Evolutionary conservation across 2,797 vertebrate species (phyloP), one percentile per base, ranked within the genome.

Genomic region (Danio choprae): DNA sequence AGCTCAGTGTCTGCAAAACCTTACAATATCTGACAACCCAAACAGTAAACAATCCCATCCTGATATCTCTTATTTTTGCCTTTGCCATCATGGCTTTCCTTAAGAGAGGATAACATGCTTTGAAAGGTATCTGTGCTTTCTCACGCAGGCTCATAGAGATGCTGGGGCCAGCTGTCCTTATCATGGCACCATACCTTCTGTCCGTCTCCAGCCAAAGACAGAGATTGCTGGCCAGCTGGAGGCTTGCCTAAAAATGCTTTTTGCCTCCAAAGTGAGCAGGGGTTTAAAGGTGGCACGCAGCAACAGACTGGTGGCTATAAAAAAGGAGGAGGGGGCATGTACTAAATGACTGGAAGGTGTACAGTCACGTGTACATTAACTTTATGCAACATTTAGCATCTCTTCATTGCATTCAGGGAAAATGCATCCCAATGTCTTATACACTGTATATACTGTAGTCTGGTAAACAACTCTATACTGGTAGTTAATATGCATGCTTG

Each of bases 51-150:
- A 69, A 56, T 74, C 55, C 75, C 74, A 80, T 53, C 40, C 65
- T 29, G 29, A 1, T 3, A 29, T 29, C 78, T 56, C 69, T 79
- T 53, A 81, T 22, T 81, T 36, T 46, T 76, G 56, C 76, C 59
- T 62, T 73, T 63, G 65, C n/a, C 81, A 43, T 59, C 76, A 60
- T 76, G 41, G 60, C 87, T 87, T 88, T 84, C 86, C 89, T 89
- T 90, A 92, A 93, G 90, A 89, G 90, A 93, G 89, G 89, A 89
- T 91, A 92, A 92, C 91, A 88, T 90, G 89, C 90, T 91, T 90
- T 92, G 91, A 94, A 93, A 94, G 90, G 90, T 92, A 92, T 90
- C 90, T 89, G 88, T 92, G 92, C 90, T 92, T 93, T 93, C 90
- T 89, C 92, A 93, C 89, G 86, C 90, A 91, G 88, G 85, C 89